Evolutionary conservation across 2,888 invertebrate species (phyloP).

Genomic region (Nemoura dubitans): DNA sequence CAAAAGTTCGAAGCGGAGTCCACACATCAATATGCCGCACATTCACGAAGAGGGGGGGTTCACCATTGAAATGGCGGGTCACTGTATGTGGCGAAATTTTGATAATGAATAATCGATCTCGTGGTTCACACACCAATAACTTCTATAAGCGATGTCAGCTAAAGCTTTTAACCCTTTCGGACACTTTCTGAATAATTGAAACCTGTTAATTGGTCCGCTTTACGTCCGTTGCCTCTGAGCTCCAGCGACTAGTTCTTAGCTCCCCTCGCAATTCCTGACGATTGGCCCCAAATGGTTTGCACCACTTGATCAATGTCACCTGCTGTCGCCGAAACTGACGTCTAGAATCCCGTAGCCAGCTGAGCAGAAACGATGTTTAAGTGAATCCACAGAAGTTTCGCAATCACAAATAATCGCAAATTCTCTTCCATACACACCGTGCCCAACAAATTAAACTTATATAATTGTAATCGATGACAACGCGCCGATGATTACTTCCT

Average conservation of each 20-base stretch:
- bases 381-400: not conserved
- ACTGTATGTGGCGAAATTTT: not conserved
- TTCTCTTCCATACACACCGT: no score
- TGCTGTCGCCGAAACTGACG: not conserved
- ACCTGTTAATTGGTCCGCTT: constrained; percentile 59
- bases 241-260: not conserved
- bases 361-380: not conserved
- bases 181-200: constrained; percentile 51
- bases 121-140: constrained; percentile 61
- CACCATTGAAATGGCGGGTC: not conserved
- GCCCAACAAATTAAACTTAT: not conserved
- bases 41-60: not conserved
- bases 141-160: constrained; percentile 60
- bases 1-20: constrained; percentile 50
- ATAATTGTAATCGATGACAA: not conserved
- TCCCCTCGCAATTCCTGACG: not conserved
- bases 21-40: constrained; percentile 54
- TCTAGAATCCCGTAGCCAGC: not conserved
- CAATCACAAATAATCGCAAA: not conserved
- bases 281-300: not conserved
- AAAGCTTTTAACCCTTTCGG: constrained; percentile 56
- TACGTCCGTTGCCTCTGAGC: not conserved
- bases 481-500: not conserved
- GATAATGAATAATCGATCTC: not conserved
- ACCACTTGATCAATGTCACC: not conserved